These are phyloP conservation scores for Drosophila greeni DNA, from an alignment of 2,888 invertebrate species.

Conservation along the genomic window DNA sequence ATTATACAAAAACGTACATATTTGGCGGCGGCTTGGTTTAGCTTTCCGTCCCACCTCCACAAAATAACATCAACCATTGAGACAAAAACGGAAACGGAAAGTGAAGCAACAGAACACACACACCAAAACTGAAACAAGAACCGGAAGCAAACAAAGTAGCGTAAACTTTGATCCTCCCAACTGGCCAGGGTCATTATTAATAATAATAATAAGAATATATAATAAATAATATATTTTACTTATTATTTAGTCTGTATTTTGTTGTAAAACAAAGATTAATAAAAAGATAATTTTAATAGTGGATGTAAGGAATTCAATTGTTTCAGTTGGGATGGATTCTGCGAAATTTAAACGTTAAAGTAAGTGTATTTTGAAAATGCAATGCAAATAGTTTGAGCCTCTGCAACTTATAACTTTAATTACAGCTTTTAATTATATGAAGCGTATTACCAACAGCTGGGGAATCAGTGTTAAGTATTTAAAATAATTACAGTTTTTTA, in stretches of 20 bases:
- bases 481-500: no score
- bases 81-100: slow-evolving; percentile 32
- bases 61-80: slow-evolving; percentile 9
- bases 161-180: slow-evolving; percentile 68
- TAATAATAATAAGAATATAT: slow-evolving; percentile 73
- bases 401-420: no score
- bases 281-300: slow-evolving; percentile 67
- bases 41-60: slow-evolving; percentile 10
- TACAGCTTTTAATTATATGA: no score
- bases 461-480: background rate
- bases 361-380: slow-evolving; percentile 5
- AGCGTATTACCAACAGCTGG: no score
- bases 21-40: slow-evolving; percentile 30
- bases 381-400: background rate
- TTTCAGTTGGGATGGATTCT: slow-evolving; percentile 9
- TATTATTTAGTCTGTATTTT: slow-evolving; percentile 74
- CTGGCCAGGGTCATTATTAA: slow-evolving; percentile 65
- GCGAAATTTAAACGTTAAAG: background rate
- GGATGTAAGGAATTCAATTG: slow-evolving; percentile 29
- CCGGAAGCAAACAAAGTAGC: slow-evolving; percentile 54
- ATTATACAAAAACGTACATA: slow-evolving; percentile 1
- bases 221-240: slow-evolving; percentile 74
- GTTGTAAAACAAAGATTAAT: slow-evolving; percentile 73
- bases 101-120: slow-evolving; percentile 35
- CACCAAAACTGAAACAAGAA: slow-evolving; percentile 23